Conservation (phyloP, 2,888 invertebrate species). For the Apamea crenata region DNA sequence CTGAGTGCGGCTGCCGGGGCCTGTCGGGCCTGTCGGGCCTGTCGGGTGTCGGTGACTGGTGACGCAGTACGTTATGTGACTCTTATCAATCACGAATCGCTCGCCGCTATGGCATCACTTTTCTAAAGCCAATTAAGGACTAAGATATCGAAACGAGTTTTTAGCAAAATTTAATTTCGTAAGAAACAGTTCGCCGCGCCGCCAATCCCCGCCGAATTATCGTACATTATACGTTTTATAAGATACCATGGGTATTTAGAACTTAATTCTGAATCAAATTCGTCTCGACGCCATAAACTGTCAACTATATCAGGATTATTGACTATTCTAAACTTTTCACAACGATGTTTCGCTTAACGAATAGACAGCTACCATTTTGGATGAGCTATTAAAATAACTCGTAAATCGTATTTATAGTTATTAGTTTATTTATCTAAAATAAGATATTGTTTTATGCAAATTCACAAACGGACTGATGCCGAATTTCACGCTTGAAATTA, state of each 20-base stretch:
- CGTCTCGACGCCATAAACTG: slow-evolving; percentile 75
- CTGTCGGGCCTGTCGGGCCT: slow-evolving; percentile 10
- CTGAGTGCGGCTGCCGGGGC: slow-evolving; percentile 32
- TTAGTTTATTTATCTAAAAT: slow-evolving; percentile 62
- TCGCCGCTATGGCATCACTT: slow-evolving; percentile 66
- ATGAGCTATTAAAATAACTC: slow-evolving; percentile 57
- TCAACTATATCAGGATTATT: slow-evolving; percentile 79
- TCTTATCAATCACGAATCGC: slow-evolving; percentile 68
- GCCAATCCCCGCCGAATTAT: slow-evolving; percentile 71
- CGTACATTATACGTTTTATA: slow-evolving; percentile 77
- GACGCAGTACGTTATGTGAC: slow-evolving; percentile 43
- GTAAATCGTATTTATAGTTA: slow-evolving; percentile 63
- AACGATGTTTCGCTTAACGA: slow-evolving; percentile 70
- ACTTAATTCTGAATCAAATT: slow-evolving; percentile 76
- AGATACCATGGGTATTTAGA: slow-evolving; percentile 72
- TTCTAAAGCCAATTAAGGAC: slow-evolving; percentile 77
- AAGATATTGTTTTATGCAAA: slow-evolving; percentile 62
- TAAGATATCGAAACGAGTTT: slow-evolving; percentile 70
- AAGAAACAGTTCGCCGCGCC: slow-evolving; percentile 65
- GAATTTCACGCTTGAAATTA: slow-evolving; percentile 56
- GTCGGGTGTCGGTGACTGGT: slow-evolving; percentile 5
- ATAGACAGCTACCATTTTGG: slow-evolving; percentile 52
- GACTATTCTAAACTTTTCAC: slow-evolving; percentile 71
- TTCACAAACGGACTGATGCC: slow-evolving; percentile 43
- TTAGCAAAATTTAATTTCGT: slow-evolving; percentile 71